Conservation (phyloP, 1,140 invertebrate species). For the Phenacoccus solenopsis region DNA sequence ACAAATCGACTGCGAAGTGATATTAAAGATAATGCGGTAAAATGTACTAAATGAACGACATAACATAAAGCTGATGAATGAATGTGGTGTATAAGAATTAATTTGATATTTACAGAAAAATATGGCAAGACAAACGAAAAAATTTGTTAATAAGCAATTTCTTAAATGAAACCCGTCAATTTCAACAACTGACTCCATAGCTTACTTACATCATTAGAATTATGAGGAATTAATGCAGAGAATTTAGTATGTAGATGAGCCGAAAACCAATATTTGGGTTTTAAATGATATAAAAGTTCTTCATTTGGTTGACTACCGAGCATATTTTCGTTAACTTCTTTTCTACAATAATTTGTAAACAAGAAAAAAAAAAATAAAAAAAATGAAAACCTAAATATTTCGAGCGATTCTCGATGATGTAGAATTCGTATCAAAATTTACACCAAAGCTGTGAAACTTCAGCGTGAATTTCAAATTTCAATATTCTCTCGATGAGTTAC, state of each 20-base stretch:
- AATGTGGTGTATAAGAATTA: too few relatives aligned
- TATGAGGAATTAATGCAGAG: slow-evolving; percentile 68
- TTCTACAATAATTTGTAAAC: slow-evolving; percentile 38
- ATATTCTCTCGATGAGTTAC: too few relatives aligned
- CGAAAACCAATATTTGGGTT: slow-evolving; percentile 90
- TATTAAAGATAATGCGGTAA: too few relatives aligned
- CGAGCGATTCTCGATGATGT: neutral
- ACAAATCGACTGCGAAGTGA: too few relatives aligned
- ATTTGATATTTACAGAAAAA: too few relatives aligned
- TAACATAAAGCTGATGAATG: too few relatives aligned
- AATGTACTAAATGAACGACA: too few relatives aligned
- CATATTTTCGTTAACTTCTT: slow-evolving; percentile 65
- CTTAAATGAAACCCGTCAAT: too few relatives aligned
- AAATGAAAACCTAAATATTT: neutral
- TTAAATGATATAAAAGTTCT: slow-evolving; percentile 61
- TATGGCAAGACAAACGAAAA: too few relatives aligned
- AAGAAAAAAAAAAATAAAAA: slow-evolving; percentile 3
- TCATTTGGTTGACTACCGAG: slow-evolving; percentile 75
- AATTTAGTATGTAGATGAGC: slow-evolving; percentile 97
- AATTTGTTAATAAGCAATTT: too few relatives aligned
- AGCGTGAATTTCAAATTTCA: too few relatives aligned
- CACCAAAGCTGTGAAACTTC: neutral
- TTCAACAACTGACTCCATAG: too few relatives aligned
- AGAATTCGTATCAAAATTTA: neutral
- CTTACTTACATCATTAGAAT: slow-evolving; percentile 27